A percentile compares a stretch with the other conserved stretches of the same genome.
phyloP scores from a whole-genome alignment of 2,888 invertebrate genomes.

The Cepaea hortensis region DNA sequence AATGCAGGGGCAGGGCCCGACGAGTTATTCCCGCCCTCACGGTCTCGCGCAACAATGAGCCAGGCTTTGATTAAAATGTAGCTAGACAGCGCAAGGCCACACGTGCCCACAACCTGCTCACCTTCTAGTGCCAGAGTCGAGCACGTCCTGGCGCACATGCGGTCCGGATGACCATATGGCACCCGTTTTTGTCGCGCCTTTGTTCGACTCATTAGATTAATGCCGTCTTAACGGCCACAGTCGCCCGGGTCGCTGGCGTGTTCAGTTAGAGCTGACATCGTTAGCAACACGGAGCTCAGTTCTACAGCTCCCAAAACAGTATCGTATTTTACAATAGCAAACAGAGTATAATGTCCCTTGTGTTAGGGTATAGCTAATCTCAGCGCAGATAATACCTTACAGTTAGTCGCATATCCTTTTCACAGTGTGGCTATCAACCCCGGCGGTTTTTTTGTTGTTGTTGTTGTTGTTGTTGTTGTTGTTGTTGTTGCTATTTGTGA shows the following conservation, averaged over 20 bases:
- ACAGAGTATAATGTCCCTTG: too few relatives aligned
- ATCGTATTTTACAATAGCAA: too few relatives aligned
- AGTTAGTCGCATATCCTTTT: too few relatives aligned
- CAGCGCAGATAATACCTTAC: too few relatives aligned
- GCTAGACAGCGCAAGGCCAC: constrained; percentile 17
- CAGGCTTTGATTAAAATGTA: constrained; percentile 44
- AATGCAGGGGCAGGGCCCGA: not conserved
- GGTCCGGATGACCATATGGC: constrained; percentile 39
- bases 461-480: too few relatives aligned
- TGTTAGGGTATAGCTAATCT: too few relatives aligned
- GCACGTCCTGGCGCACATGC: constrained; percentile 42
- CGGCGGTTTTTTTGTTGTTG: too few relatives aligned
- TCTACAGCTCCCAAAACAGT: too few relatives aligned
- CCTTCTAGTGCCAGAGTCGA: constrained; percentile 9
- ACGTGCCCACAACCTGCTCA: constrained; percentile 47
- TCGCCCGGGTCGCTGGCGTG: not conserved
- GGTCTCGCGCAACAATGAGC: constrained; percentile 32
- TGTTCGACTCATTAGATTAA: constrained; percentile 39
- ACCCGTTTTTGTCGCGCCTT: constrained; percentile 15
- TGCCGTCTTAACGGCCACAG: constrained; percentile 20
- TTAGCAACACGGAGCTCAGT: too few relatives aligned
- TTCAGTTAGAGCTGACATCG: not conserved
- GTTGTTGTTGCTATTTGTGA: too few relatives aligned
- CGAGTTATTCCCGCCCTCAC: not conserved
- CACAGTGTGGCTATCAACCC: too few relatives aligned